Evolutionary conservation across 2,113 vertebrate species (phyloP).

Genomic region (Ariopsis seemanni): DNA sequence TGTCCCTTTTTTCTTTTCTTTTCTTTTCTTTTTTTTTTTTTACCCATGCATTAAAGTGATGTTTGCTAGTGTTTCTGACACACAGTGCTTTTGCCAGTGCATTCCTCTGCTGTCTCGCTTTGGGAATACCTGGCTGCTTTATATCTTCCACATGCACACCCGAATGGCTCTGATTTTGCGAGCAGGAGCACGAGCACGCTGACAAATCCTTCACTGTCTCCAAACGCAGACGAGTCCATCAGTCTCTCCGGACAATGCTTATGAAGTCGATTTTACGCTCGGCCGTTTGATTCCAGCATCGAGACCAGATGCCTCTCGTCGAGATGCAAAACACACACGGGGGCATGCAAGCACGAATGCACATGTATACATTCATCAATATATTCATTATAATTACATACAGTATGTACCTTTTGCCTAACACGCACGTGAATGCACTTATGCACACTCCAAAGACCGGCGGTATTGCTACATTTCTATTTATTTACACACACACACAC

Average conservation of each 20-base stretch:
- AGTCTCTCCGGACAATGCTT: slow-evolving; percentile 70
- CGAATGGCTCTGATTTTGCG: slow-evolving; percentile 63
- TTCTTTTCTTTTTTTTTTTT: not conserved
- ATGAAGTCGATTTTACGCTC: slow-evolving; percentile 79
- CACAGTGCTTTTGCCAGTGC: slow-evolving; percentile 52
- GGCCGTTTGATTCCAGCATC: slow-evolving; percentile 70
- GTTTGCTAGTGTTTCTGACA: slow-evolving; percentile 16
- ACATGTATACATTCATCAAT: slow-evolving; percentile 14
- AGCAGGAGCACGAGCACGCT: slow-evolving; percentile 68
- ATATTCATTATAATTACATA: not conserved
- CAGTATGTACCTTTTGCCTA: not conserved
- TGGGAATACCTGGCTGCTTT: slow-evolving; percentile 76
- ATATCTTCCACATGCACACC: slow-evolving; percentile 75
- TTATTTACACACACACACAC: not conserved
- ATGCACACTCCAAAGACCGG: not conserved
- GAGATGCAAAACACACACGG: slow-evolving; percentile 29
- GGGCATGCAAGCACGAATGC: not conserved
- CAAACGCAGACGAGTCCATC: slow-evolving; percentile 65
- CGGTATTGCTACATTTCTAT: not conserved
- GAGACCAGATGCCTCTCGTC: slow-evolving; percentile 70
- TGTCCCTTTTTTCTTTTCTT: not conserved
- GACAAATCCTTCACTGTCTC: slow-evolving; percentile 71
- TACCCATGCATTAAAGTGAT: slow-evolving; percentile 7
- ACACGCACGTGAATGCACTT: not conserved
- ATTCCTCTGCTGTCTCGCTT: slow-evolving; percentile 71